phyloP scores from a whole-genome alignment of 2,888 invertebrate genomes.

The Pediacus dermestoides region DNA sequence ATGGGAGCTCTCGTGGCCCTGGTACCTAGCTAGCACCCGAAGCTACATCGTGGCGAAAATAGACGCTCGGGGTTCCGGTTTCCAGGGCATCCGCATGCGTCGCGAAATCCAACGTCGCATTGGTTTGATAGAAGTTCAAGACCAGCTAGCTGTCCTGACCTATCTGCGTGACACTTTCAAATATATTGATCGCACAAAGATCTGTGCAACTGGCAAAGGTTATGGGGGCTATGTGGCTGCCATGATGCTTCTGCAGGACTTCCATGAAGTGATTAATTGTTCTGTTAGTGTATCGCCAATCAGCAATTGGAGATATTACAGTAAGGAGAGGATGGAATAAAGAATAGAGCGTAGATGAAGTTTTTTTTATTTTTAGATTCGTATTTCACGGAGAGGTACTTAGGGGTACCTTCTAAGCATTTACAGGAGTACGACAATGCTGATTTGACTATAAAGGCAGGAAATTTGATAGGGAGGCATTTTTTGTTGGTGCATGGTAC shows the following conservation, averaged over 20 bases:
- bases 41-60: conserved; percentile 85
- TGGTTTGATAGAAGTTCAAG: conserved; percentile 62
- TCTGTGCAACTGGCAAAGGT: conserved; percentile 83
- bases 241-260: conserved; percentile 75
- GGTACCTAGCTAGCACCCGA: conserved; percentile 77
- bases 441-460: conserved; percentile 75
- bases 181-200: conserved; percentile 75
- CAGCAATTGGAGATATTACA: conserved; percentile 77
- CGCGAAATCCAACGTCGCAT: conserved; percentile 68
- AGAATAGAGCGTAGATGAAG: background rate
- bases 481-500: conserved; percentile 77
- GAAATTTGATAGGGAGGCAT: conserved; percentile 66
- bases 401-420: conserved; percentile 70
- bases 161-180: conserved; percentile 74
- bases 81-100: conserved; percentile 71
- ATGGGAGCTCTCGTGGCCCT: conserved; percentile 78
- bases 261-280: conserved; percentile 74
- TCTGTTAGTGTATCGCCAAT: conserved; percentile 85
- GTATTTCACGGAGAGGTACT: conserved; percentile 86
- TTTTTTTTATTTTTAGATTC: conserved; percentile 60
- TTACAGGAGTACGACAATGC: conserved; percentile 68
- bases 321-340: conserved; percentile 51
- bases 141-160: conserved; percentile 60
- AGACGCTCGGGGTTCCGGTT: conserved; percentile 85
- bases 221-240: conserved; percentile 86